Evolutionary conservation across 2,113 vertebrate genomes (phyloP), one percentile per base, ranked within the genome.

Genomic region (Athene cunicularia): DNA sequence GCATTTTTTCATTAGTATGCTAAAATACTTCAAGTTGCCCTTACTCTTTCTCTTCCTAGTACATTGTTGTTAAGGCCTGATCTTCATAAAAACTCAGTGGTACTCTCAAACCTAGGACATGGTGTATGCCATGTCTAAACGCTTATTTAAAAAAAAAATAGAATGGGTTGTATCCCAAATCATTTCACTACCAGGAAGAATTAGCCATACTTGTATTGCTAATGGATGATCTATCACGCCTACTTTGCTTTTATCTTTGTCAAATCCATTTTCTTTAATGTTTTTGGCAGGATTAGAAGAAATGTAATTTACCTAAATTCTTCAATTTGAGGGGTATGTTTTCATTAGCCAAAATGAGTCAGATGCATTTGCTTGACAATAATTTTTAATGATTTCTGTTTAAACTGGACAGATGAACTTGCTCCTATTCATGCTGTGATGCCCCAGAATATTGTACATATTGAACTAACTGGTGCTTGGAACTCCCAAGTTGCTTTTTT

Each of bases 281-380:
- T 82, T 96, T 96, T 80, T 79, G 93, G 83, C 72, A 89, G 82
- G 96, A 90, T 92, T 92, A 68, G 80, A 76, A 72, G 82, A 91
- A 88, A 88, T 39, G 43, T 53, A 76, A 84, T 85, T 92, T 95
- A 84, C 5, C 9, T 9, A 49, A 72, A 14, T 27, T 87, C 33
- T 82, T 87, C 35, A 66, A 7, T 53, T 89, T 53, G 62, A 80
- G 74, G 64, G 50, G 21, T 80, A 37, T 72, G 79, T 76, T 90
- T 95, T 86, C 73, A 64, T 90, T 80, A 97, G 62, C 56, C 86
- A 43, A 70, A 93, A 91, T 90, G 87, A 93, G 67, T 73, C 90
- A 80, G 41, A 32, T 41, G 32, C 50, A 3, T 95, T 95, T 90
- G 59, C 77, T 71, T 59, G 58, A 62, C 82, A 62, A 85, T 45